Evolutionary conservation across 1,140 invertebrate genomes (phyloP).

Genomic region (Bombus difficillimus): DNA sequence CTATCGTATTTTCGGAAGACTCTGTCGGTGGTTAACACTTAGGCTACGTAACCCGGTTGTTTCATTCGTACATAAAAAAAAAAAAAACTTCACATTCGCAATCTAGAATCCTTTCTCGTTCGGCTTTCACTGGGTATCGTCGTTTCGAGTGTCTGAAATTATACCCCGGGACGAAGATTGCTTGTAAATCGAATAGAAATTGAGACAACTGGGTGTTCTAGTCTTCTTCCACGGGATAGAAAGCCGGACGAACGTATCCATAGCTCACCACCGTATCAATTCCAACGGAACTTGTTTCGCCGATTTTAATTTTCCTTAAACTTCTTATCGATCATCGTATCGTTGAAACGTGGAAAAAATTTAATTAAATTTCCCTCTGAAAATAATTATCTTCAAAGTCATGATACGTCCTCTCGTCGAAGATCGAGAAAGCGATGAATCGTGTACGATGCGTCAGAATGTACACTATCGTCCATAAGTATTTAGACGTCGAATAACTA

Average conservation of each 20-base stretch:
- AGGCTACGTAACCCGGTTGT: background rate
- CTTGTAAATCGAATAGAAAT: conserved; percentile 31
- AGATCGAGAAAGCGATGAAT: background rate
- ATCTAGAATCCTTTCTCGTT: conserved; percentile 9
- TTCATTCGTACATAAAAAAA: too few species aligned
- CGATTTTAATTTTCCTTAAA: background rate
- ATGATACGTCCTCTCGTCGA: background rate
- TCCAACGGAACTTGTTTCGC: background rate
- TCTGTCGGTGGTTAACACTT: background rate
- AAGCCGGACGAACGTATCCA: conserved; percentile 1
- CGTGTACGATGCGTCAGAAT: background rate
- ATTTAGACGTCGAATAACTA: background rate
- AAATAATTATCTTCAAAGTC: background rate
- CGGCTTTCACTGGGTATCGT: conserved; percentile 32
- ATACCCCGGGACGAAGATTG: background rate
- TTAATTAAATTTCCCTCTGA: background rate
- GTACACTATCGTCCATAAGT: background rate
- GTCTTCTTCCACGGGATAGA: conserved; percentile 3
- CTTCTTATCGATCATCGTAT: background rate
- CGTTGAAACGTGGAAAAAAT: background rate
- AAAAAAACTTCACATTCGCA: background rate
- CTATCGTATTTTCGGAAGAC: too few species aligned
- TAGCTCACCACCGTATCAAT: background rate
- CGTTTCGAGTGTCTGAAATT: conserved; percentile 26
- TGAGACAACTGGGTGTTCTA: background rate